phyloP scores from a whole-genome alignment of 2,888 invertebrate species.

The Eubasilissa splendida region DNA sequence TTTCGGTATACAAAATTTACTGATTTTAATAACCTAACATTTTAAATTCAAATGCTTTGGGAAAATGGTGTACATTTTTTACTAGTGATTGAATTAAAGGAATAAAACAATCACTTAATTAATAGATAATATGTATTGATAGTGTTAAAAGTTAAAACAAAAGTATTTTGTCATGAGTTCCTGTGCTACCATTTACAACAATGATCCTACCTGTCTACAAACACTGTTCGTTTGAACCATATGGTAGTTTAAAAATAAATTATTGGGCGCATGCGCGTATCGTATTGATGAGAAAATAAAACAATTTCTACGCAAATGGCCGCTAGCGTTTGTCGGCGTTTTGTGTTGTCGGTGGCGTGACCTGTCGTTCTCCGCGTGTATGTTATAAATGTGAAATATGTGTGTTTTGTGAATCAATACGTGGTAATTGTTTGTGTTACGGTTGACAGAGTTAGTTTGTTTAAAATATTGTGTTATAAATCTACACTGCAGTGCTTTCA shows the following conservation, averaged over 20 bases:
- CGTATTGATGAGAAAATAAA: constrained; percentile 28
- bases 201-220: too few relatives aligned
- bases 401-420: constrained; percentile 25
- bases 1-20: too few relatives aligned
- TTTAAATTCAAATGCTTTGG: too few relatives aligned
- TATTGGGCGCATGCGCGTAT: constrained; percentile 22
- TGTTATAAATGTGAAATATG: constrained; percentile 30
- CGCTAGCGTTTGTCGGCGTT: constrained; percentile 30
- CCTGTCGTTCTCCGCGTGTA: not conserved
- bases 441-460: constrained; percentile 9
- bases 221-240: not conserved
- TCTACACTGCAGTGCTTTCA: constrained; percentile 16
- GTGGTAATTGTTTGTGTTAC: constrained; percentile 17
- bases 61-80: too few relatives aligned
- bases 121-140: too few relatives aligned
- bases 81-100: too few relatives aligned
- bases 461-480: constrained; percentile 25
- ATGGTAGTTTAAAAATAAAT: constrained; percentile 5
- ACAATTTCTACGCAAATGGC: constrained; percentile 48
- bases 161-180: too few relatives aligned
- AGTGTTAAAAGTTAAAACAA: too few relatives aligned
- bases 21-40: too few relatives aligned
- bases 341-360: not conserved
- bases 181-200: too few relatives aligned
- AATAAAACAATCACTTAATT: too few relatives aligned